Evolutionary conservation across 1,140 invertebrate genomes (phyloP).

Genomic region (Drosophila repleta): DNA sequence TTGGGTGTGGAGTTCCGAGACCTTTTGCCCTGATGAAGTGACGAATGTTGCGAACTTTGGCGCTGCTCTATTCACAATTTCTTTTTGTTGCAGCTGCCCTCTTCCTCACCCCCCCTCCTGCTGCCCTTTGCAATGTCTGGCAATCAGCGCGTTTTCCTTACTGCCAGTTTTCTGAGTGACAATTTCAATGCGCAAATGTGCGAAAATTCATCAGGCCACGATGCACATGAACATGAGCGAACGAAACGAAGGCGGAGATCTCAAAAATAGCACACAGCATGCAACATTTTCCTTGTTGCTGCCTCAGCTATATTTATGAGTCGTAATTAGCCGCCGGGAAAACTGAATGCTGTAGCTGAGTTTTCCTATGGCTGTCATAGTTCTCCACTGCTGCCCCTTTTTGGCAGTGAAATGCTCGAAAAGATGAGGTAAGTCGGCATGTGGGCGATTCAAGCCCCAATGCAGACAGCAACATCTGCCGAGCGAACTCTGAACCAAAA

Average conservation of each 20-base stretch:
- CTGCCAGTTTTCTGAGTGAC: slow-evolving; percentile 36
- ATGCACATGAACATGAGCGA: background rate
- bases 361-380: slow-evolving; percentile 9
- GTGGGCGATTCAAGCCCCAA: slow-evolving; percentile 25
- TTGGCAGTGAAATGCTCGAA: slow-evolving; percentile 45
- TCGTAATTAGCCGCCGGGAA: slow-evolving; percentile 52
- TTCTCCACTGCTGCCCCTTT: slow-evolving; percentile 7
- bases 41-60: slow-evolving; percentile 50
- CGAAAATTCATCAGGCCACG: slow-evolving; percentile 43
- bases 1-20: slow-evolving; percentile 40
- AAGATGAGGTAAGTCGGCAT: slow-evolving; percentile 35
- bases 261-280: slow-evolving; percentile 52
- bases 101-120: background rate
- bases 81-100: slow-evolving; percentile 40
- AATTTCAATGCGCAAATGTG: slow-evolving; percentile 55
- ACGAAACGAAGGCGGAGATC: background rate
- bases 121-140: slow-evolving; percentile 36
- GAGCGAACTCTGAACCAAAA: background rate
- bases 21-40: slow-evolving; percentile 70
- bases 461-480: slow-evolving; percentile 29
- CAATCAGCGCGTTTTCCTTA: slow-evolving; percentile 48
- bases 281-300: slow-evolving; percentile 21
- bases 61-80: slow-evolving; percentile 38
- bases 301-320: slow-evolving; percentile 44
- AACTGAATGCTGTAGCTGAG: slow-evolving; percentile 31